Base-by-base conservation (phyloP, 2,113 vertebrate genomes). In the Rhinopithecus roxellana region DNA sequence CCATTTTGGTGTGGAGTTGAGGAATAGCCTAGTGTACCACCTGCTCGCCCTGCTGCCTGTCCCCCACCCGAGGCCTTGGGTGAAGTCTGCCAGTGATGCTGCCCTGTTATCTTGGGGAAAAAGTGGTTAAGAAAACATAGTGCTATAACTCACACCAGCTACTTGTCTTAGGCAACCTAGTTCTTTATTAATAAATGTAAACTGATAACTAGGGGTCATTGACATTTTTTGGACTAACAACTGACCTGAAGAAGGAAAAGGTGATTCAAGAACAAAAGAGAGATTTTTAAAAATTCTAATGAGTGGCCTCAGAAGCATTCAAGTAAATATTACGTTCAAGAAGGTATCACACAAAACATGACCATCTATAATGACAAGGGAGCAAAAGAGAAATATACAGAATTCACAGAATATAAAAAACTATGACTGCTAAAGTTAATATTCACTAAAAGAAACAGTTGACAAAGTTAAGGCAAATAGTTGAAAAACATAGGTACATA, bases 341-440 rank as follows among this genome's bases (percentile, higher is more conserved):
- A 32, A 64, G 32, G 13, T 89, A 27, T 64, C 43, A 72, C 25
- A 64, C 57, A 55, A 89, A 94, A 77, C 23, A 82, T 95, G 43
- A 38, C 25, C 64, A 92, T 6, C 64, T 59, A 40, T 79, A 74
- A 75, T 69, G 38, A 45, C 85, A 78, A 67, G 13, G 38, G 14
- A 4, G 6, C 23, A 35, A 75, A 81, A 92, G 40, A 69, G 32
- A 92, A 92, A 85, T 27, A 64, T 2, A 20, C 55, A 57, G 16
- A 84, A 50, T 38, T 94, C 27, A 74, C 55, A 52, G 22, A 57
- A 87, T 87, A 69, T 67, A 40, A 95, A 48, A 95, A 92, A 87
- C 30, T 69, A 79, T 32, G 52, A 89, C 35, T 72, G 20, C 32
- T 64, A 27, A 87, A 95, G 59, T 87, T 78, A 87, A 87, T 78